Conservation (phyloP, 2,888 invertebrate genomes). For the Xestia rhomboidea region DNA sequence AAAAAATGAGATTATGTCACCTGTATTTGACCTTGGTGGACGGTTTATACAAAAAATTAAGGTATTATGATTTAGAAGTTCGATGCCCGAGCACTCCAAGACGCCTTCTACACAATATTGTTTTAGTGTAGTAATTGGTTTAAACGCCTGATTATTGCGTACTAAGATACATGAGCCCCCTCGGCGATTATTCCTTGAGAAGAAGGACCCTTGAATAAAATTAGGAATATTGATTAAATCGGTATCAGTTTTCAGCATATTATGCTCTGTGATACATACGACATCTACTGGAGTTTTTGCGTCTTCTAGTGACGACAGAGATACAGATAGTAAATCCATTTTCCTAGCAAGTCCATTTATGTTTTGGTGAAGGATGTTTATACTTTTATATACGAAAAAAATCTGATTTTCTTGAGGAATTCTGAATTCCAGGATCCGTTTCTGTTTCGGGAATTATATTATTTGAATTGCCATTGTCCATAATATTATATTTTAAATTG, state of each 20-base stretch:
- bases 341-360: no score
- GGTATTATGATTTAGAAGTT: background rate
- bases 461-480: no score
- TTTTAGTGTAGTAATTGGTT: background rate
- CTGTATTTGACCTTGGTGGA: background rate
- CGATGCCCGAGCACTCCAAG: constrained; percentile 14
- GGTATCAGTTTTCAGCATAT: constrained; percentile 5
- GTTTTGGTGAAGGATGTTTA: no score
- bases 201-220: constrained; percentile 4
- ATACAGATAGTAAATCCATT: background rate
- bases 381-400: no score
- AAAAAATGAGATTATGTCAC: no score
- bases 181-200: constrained; percentile 9
- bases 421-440: no score
- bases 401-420: no score
- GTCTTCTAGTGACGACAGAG: no score
- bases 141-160: constrained; percentile 6
- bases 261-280: constrained; percentile 13
- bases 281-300: background rate
- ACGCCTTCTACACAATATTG: constrained; percentile 6
- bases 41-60: background rate
- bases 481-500: no score
- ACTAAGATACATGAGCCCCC: constrained; percentile 9
- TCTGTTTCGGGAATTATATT: no score
- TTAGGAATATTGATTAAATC: constrained; percentile 10